phyloP scores from a whole-genome alignment of 2,113 vertebrate species.

The Burhinus bistriatus region DNA sequence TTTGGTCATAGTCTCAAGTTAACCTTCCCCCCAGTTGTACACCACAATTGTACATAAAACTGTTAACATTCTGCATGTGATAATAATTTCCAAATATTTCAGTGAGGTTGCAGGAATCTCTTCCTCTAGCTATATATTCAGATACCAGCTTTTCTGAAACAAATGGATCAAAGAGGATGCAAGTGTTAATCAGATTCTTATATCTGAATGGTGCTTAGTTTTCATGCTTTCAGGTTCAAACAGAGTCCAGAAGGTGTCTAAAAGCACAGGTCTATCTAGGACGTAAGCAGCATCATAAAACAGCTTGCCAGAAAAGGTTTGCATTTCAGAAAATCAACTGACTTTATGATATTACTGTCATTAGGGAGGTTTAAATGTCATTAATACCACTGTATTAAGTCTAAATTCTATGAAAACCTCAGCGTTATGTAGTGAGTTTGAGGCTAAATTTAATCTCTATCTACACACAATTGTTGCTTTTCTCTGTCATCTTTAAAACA shows the following conservation, averaged over 20 bases:
- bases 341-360: background rate
- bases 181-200: background rate
- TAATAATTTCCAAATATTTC: background rate
- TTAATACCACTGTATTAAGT: background rate
- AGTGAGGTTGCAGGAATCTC: background rate
- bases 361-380: background rate
- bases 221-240: background rate
- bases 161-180: background rate
- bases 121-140: background rate
- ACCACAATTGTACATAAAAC: rapidly evolving
- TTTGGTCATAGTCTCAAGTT: background rate
- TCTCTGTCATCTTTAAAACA: background rate
- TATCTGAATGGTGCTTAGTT: background rate
- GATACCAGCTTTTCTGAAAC: background rate
- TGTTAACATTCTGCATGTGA: background rate
- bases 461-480: background rate
- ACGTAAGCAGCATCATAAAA: background rate
- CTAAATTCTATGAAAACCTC: background rate
- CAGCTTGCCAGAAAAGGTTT: background rate
- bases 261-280: background rate
- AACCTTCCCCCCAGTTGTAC: background rate
- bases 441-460: background rate
- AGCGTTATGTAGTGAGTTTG: background rate
- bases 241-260: background rate
- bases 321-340: background rate